Conservation (phyloP, 2,113 vertebrate genomes). For the Gorsachius goisagi region DNA sequence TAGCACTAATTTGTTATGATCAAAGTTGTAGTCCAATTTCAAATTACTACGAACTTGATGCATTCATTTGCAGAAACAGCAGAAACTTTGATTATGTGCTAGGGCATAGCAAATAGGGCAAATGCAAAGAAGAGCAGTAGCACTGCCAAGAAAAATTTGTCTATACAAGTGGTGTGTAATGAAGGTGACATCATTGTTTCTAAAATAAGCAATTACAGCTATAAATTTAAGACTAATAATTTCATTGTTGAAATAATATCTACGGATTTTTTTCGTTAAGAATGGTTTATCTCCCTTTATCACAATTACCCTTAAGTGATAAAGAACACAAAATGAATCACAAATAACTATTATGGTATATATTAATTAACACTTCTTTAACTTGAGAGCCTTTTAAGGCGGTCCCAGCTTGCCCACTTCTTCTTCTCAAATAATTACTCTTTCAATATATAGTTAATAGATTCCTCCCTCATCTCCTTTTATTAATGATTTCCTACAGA, state of each 20-base stretch:
- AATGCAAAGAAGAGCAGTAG: background rate
- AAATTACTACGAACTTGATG: background rate
- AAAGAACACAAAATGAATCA: background rate
- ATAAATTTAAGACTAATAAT: background rate
- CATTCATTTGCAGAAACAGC: conserved; percentile 13
- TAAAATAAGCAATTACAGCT: background rate
- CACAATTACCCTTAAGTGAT: background rate
- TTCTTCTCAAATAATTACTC: background rate
- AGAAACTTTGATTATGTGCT: conserved; percentile 6
- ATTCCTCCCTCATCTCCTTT: background rate
- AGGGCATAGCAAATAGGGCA: background rate
- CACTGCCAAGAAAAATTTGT: background rate
- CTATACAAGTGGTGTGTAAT: background rate
- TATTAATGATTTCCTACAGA: background rate
- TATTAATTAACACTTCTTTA: background rate
- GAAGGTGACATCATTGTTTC: background rate
- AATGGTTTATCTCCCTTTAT: background rate
- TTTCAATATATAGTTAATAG: background rate
- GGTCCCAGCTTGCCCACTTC: background rate
- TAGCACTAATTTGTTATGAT: conserved; percentile 38
- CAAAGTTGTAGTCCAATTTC: conserved; percentile 19
- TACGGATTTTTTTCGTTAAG: background rate
- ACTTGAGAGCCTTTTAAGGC: background rate
- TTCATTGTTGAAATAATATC: background rate
- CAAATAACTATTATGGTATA: background rate